These are phyloP conservation scores for Epizoanthus illoricatus DNA, from an alignment of 92 coral and sea anemone species.

Conservation along the genomic window DNA sequence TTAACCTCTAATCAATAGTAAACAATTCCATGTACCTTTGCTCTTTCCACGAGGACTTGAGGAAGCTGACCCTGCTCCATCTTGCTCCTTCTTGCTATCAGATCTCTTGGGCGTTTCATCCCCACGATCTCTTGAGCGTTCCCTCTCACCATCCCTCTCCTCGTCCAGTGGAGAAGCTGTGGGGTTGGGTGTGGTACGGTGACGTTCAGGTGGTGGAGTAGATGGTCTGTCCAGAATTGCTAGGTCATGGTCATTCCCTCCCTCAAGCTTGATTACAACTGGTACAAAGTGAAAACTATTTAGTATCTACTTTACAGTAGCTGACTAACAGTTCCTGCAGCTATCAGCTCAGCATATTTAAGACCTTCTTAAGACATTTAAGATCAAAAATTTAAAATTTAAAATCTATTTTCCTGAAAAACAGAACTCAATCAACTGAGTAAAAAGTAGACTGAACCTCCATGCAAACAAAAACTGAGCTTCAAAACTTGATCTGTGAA, in stretches of 20 bases:
- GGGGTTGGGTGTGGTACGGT: conserved; percentile 48
- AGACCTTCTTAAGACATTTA: too few species aligned
- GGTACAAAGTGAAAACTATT: not conserved
- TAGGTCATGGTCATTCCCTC: conserved; percentile 85
- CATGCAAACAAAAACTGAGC: too few species aligned
- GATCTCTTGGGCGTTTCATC: conserved; percentile 16
- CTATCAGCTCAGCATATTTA: too few species aligned
- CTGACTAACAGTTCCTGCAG: too few species aligned
- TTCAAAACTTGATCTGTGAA: too few species aligned
- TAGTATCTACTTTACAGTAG: not conserved
- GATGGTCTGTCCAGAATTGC: conserved; percentile 81
- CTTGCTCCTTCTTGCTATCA: conserved; percentile 24
- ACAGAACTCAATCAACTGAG: too few species aligned
- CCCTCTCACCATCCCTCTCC: conserved; percentile 46
- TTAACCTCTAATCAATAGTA: too few species aligned
- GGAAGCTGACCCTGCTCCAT: not conserved
- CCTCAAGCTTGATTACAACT: conserved; percentile 96
- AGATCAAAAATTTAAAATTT: too few species aligned
- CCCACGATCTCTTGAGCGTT: conserved; percentile 31
- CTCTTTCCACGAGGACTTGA: conserved; percentile 18
- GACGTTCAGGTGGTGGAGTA: conserved; percentile 65
- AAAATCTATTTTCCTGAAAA: too few species aligned
- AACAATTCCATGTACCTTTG: conserved; percentile 13
- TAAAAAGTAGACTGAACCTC: too few species aligned
- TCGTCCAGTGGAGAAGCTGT: conserved; percentile 52